These are phyloP conservation scores for Oryzias celebensis DNA, from an alignment of 2,113 vertebrate species.

Conservation along the genomic window DNA sequence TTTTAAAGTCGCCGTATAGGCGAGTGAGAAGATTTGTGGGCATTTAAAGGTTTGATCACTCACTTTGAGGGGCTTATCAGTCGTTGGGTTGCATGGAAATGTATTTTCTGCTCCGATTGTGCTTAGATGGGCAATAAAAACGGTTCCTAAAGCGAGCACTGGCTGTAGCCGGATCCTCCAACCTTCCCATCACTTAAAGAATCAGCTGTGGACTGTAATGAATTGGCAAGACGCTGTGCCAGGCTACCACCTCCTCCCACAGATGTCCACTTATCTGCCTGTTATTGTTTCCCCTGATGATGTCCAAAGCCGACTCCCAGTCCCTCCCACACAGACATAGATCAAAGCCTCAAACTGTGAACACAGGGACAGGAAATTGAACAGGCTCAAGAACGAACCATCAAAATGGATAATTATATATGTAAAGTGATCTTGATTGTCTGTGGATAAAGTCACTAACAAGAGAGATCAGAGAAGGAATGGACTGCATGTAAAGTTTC, in stretches of 20 bases:
- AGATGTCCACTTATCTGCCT: conserved; percentile 32
- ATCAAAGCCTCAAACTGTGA: conserved; percentile 57
- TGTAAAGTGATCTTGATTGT: too few species aligned
- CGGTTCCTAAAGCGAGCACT: background rate
- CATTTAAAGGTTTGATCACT: conserved; percentile 15
- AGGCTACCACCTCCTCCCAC: conserved; percentile 20
- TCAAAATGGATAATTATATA: too few species aligned
- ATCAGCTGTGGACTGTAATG: conserved; percentile 21
- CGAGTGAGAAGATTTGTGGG: conserved; percentile 21
- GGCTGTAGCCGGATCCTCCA: conserved; percentile 8
- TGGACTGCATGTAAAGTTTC: background rate
- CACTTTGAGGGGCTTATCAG: background rate
- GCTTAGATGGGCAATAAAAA: too few species aligned
- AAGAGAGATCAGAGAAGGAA: too few species aligned
- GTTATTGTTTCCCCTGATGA: conserved; percentile 47
- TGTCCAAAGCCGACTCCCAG: conserved; percentile 47
- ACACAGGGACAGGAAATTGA: conserved; percentile 61
- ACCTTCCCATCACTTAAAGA: background rate
- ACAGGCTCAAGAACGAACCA: conserved; percentile 27
- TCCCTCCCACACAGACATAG: conserved; percentile 25
- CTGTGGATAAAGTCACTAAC: too few species aligned
- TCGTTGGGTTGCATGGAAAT: too few species aligned
- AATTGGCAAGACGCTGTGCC: conserved; percentile 34
- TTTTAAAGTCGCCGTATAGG: conserved; percentile 2
- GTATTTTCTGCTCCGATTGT: too few species aligned